A percentile compares a stretch with the other conserved stretches of the same genome.
Evolutionary conservation across 2,888 invertebrate genomes (phyloP).

Genomic region (Eupithecia abbreviata): DNA sequence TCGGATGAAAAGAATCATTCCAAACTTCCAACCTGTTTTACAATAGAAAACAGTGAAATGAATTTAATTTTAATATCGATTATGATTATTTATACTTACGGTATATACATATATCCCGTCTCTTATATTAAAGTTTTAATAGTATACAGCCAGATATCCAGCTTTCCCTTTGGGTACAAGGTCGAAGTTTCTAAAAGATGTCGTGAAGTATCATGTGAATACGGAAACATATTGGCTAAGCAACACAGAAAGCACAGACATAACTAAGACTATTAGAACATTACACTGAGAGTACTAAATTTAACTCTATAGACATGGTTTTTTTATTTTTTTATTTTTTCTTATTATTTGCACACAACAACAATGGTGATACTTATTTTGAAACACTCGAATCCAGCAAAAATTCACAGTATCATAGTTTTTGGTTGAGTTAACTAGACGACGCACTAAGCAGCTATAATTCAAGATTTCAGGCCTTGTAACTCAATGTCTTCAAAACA

Average conservation of each 20-base stretch:
- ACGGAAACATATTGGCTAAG: not conserved
- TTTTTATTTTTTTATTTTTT: not conserved
- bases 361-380: not conserved
- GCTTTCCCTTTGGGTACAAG: conserved; percentile 10
- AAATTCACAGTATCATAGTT: not conserved
- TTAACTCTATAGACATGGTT: not conserved
- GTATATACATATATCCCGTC: not conserved
- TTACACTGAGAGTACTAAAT: not conserved
- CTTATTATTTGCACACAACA: not conserved
- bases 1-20: not conserved
- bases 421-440: not conserved
- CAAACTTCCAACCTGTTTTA: not conserved
- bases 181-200: not conserved
- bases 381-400: not conserved
- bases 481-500: not conserved
- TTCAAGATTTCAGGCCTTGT: not conserved
- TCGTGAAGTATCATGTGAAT: not conserved
- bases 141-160: conserved; percentile 3
- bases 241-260: not conserved
- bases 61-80: not conserved
- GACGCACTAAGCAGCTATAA: not conserved
- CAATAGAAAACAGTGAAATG: not conserved
- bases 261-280: not conserved
- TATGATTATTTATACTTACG: not conserved
- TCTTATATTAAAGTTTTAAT: not conserved